Base-by-base conservation (phyloP, 1,140 invertebrate genomes). In the Drosophila navojoa region DNA sequence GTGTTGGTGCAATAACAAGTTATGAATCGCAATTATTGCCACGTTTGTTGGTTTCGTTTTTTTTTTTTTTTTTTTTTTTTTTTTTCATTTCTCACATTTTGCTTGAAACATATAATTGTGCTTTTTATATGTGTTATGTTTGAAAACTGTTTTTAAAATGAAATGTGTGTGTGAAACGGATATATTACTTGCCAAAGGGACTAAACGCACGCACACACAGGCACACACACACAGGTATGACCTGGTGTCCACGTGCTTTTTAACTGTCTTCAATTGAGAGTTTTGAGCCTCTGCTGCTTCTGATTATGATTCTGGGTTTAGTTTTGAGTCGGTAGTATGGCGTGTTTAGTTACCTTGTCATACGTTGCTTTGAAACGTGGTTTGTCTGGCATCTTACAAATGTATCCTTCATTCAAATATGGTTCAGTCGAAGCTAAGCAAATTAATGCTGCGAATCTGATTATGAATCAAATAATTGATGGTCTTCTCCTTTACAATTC, bases 71-170 rank as follows among this genome's bases (percentile, higher is more conserved):
- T 19, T 19, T 1, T 15, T 64, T 54, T 9, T 6, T 3, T 40
- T 63, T 77, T 71, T 62, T 70, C 70, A 81, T 71, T 82, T 89
- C 84, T 79, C n/a, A n/a, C n/a, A n/a, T n/a, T n/a, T n/a, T 69
- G 79, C 80, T 84, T 79, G 58, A 63, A 86, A 86, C 79, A 82
- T 79, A 82, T 82, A 82, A 89, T 82, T 87, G 82, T 89, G 72
- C 71, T 73, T 87, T 79, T 81, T 66, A 76, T 86, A 68, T 81
- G 67, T 72, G 78, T 89, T 87, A 68, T 76, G 78, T 87, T 87
- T 84, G 58, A 54, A 84, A 89, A 87, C 84, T 89, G 84, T 89
- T 87, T 89, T 87, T 89, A 90, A 87, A 87, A 67, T 87, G 84
- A 87, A 87, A 89, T 89, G 38, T 49, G 55, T 79, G 60, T 63